phyloP scores from a whole-genome alignment of 2,888 invertebrate genomes.

The Phyllotreta cruciferae region DNA sequence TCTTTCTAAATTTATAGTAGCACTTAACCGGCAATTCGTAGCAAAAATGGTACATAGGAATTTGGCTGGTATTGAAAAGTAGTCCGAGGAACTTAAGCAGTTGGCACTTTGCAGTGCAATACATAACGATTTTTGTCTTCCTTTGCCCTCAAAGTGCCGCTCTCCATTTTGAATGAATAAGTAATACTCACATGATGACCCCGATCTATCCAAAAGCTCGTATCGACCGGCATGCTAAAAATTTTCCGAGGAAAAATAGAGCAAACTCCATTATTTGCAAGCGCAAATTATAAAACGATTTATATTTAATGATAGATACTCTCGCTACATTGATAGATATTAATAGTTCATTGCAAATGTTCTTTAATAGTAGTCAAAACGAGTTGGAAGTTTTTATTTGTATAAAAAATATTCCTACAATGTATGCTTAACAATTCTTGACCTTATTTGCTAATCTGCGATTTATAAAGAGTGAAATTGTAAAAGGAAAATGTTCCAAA shows the following conservation, averaged over 20 bases:
- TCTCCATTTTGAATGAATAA: conserved; percentile 32
- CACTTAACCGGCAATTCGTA: too few species aligned
- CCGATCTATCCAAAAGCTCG: conserved; percentile 28
- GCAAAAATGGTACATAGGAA: background rate
- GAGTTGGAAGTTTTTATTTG: too few species aligned
- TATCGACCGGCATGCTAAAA: conserved; percentile 19
- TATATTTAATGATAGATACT: too few species aligned
- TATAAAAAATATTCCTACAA: too few species aligned
- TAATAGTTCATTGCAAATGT: too few species aligned
- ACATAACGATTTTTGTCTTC: conserved; percentile 17
- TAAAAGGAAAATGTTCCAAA: too few species aligned
- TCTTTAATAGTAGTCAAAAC: too few species aligned
- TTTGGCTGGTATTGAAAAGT: conserved; percentile 4
- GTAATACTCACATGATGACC: conserved; percentile 29
- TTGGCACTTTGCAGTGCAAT: conserved; percentile 13
- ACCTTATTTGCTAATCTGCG: too few species aligned
- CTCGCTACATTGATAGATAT: too few species aligned
- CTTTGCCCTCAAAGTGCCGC: conserved; percentile 15
- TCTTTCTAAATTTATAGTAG: too few species aligned
- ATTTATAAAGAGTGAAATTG: too few species aligned
- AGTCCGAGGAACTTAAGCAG: conserved; percentile 15
- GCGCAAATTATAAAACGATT: background rate
- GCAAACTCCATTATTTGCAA: background rate
- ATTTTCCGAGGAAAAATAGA: background rate
- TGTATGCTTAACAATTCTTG: too few species aligned